Evolutionary conservation across 2,797 vertebrate species (phyloP).

Genomic region (Carcharodon carcharias): DNA sequence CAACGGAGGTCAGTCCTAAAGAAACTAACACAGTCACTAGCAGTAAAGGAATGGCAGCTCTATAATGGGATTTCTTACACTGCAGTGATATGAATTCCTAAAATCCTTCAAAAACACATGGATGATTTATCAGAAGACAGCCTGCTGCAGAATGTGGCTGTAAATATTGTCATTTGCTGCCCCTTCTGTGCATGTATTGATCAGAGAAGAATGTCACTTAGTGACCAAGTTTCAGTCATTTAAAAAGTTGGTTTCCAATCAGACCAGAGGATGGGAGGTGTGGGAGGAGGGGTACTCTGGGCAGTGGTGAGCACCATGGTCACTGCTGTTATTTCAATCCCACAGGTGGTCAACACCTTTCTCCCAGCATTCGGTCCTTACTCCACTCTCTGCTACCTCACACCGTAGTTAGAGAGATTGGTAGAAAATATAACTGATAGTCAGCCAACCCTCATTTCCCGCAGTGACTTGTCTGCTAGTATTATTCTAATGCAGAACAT

Average conservation of each 20-base stretch:
- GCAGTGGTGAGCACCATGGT: no score
- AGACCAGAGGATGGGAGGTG: background rate
- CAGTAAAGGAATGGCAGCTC: background rate
- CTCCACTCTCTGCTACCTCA: background rate
- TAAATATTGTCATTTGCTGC: background rate
- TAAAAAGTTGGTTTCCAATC: background rate
- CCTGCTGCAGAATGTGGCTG: background rate
- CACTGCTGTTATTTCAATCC: background rate
- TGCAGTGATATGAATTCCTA: background rate
- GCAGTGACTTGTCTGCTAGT: background rate
- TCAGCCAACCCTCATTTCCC: background rate
- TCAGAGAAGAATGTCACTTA: background rate
- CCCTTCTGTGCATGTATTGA: background rate
- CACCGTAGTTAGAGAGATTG: background rate
- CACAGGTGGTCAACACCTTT: background rate
- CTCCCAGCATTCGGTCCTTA: background rate
- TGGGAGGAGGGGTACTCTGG: no score
- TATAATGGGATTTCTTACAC: background rate
- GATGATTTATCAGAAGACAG: slow-evolving; percentile 12
- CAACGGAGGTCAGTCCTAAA: background rate
- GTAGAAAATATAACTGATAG: background rate
- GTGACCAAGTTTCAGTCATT: background rate
- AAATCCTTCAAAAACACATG: background rate
- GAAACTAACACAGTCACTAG: background rate
- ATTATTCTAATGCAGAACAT: background rate